phyloP scores from a whole-genome alignment of 2,888 invertebrate genomes.

The Nomada fucata region DNA sequence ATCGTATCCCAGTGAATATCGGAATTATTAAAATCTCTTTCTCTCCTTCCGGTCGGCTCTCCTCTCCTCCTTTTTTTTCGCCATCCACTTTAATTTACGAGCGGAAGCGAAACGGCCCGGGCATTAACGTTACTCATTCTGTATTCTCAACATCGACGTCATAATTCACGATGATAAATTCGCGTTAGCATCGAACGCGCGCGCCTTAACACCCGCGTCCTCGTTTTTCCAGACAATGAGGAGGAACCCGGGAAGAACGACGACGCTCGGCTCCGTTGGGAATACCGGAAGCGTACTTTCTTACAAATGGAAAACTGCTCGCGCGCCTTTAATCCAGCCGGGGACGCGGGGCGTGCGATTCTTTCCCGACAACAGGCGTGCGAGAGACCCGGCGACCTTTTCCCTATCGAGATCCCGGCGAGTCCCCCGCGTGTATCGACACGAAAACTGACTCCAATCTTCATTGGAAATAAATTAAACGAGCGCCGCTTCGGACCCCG shows the following conservation, averaged over 20 bases:
- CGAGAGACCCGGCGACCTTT: not conserved
- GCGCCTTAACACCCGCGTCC: slow-evolving; percentile 54
- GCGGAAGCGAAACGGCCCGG: slow-evolving; percentile 65
- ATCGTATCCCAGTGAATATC: slow-evolving; percentile 57
- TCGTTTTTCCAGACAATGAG: slow-evolving; percentile 64
- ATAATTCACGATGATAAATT: slow-evolving; percentile 74
- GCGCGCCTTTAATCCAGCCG: slow-evolving; percentile 72
- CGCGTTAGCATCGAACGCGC: slow-evolving; percentile 71
- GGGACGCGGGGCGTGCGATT: slow-evolving; percentile 76
- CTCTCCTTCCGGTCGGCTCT: not conserved
- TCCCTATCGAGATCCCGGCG: slow-evolving; percentile 4
- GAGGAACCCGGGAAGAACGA: slow-evolving; percentile 67
- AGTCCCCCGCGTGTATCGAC: not conserved
- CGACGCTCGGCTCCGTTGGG: slow-evolving; percentile 58
- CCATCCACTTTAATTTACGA: slow-evolving; percentile 70
- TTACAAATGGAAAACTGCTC: slow-evolving; percentile 80
- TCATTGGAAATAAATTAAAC: not conserved
- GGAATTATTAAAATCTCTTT: slow-evolving; percentile 67
- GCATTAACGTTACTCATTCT: slow-evolving; percentile 72
- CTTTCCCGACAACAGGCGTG: slow-evolving; percentile 13
- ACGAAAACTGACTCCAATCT: not conserved
- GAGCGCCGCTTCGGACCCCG: not conserved
- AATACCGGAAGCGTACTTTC: slow-evolving; percentile 77
- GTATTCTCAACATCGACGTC: slow-evolving; percentile 72
- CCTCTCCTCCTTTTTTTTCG: slow-evolving; percentile 13